Conservation (phyloP, 2,888 invertebrate species). For the Eledone cirrhosa region DNA sequence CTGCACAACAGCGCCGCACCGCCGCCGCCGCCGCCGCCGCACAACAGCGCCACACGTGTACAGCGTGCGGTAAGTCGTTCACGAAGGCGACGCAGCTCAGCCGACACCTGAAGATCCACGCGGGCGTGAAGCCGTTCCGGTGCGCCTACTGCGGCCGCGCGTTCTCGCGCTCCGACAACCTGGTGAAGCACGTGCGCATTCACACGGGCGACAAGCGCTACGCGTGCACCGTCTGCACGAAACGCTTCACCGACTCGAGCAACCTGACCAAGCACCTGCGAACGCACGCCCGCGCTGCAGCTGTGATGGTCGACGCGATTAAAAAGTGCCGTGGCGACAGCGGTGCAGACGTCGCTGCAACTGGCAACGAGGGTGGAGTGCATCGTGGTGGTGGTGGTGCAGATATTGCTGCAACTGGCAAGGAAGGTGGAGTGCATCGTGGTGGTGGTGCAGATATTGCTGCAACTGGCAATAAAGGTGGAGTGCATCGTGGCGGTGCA, state of each 20-base stretch:
- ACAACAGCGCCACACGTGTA: neutral
- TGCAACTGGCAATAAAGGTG: too few relatives aligned
- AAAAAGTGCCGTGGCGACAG: too few relatives aligned
- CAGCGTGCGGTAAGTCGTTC: neutral
- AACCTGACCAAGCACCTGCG: neutral
- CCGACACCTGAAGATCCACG: neutral
- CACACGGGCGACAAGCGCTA: neutral
- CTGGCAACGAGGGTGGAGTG: too few relatives aligned
- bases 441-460: too few relatives aligned
- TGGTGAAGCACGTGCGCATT: neutral
- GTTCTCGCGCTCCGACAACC: neutral
- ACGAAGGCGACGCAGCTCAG: neutral
- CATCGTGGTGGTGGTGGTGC: too few relatives aligned
- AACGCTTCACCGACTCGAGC: neutral
- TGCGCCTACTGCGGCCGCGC: neutral
- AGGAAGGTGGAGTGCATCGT: too few relatives aligned
- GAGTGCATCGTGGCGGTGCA: too few relatives aligned
- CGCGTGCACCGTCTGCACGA: neutral
- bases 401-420: too few relatives aligned
- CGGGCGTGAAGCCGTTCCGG: neutral
- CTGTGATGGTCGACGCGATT: too few relatives aligned
- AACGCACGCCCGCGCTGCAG: neutral
- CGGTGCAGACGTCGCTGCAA: too few relatives aligned
- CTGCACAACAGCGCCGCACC: too few relatives aligned
- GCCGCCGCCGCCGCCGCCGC: too few relatives aligned